Conservation (phyloP, 1,140 invertebrate genomes). For the Asobara japonica region DNA sequence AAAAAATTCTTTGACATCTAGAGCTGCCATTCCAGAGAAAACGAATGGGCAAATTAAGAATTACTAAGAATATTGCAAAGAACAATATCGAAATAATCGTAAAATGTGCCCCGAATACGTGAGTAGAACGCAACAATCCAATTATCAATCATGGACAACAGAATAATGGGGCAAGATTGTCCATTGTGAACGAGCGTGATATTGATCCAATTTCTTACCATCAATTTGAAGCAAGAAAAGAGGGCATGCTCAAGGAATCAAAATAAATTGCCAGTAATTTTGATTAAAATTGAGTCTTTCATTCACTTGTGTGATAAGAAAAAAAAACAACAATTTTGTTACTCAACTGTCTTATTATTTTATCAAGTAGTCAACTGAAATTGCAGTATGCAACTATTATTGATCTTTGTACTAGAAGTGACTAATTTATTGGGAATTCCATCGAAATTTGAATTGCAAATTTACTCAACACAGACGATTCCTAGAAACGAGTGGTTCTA, state of each 20-base stretch:
- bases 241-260: constrained; percentile 1
- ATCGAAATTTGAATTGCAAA: no score
- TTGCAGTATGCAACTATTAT: no score
- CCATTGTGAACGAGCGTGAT: background rate
- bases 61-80: no score
- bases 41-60: no score
- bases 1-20: no score
- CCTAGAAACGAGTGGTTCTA: no score
- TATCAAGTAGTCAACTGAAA: no score
- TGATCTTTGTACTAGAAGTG: no score
- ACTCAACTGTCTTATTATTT: no score
- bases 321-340: background rate
- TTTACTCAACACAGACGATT: no score
- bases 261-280: constrained; percentile 8
- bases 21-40: no score
- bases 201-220: constrained; percentile 17
- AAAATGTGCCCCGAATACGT: background rate
- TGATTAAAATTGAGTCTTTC: background rate
- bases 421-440: no score
- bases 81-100: background rate
- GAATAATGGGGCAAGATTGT: constrained; percentile 15
- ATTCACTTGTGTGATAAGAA: background rate
- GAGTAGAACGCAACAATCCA: constrained; percentile 3
- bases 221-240: background rate
- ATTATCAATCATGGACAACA: constrained; percentile 17